Base-by-base conservation (phyloP, 2,797 vertebrate genomes). In the Chelon auratus region DNA sequence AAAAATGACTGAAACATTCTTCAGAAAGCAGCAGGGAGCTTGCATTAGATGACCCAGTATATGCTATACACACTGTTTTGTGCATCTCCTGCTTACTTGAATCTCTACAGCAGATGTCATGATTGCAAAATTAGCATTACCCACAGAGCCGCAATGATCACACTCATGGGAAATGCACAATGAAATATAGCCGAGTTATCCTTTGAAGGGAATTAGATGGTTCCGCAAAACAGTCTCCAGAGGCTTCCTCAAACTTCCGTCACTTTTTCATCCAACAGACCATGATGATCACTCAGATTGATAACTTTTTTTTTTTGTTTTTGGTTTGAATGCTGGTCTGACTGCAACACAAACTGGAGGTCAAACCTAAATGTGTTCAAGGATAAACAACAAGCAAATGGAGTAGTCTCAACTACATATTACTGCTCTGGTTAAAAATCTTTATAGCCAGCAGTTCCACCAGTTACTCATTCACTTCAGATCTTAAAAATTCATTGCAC, bases 401-500 rank as follows among this genome's bases (percentile, higher is more conserved):
- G 30, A 33, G 5, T 33, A 33, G 30, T 33, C 30, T 33, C 30
- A 33, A 33, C 30, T 33, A 33, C 30, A 33, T 33, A 33, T 33
- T 6, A 33, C 30, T 33, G 30, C 30, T 33, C 30, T 33, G 30
- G 30, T 47, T 17, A 17, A 47, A 17, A 47, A 47, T 15, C 24
- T 26, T 26, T 26, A 26, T 26, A 26, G 24, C 24, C 24, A 26
- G 24, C 45, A 17, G 45, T 17, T 63, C n/a, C 20, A 45, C 14
- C 50, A 61, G 11, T 62, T 68, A 22, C 51, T 56, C 33, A 45
- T 59, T 33, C 10, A 37, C 20, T 15, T 64, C 5, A 64, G 24
- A 66, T 61, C 20, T 62, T 17, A 17, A 39, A 33, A n/a, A 53
- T 37, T 56, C n/a, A 56, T 30, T 66, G 56, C 63, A 53, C 9